Evolutionary conservation across 1,140 invertebrate species (phyloP).

Genomic region (Centruroides vittatus): DNA sequence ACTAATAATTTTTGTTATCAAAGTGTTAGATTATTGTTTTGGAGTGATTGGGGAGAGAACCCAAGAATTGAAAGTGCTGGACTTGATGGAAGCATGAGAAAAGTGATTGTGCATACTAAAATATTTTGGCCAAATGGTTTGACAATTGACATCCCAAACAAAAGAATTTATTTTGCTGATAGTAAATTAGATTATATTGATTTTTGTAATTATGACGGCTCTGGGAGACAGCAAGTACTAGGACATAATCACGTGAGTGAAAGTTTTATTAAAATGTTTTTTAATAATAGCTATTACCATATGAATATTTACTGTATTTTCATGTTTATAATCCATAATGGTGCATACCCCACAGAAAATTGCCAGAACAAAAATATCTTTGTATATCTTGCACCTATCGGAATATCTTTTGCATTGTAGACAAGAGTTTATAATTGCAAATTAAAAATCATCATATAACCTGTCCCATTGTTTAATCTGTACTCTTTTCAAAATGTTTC

Average conservation of each 20-base stretch:
- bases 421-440: no score
- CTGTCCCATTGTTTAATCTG: no score
- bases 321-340: no score
- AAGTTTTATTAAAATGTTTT: no score
- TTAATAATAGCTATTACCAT: no score
- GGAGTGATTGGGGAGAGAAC: slow-evolving; percentile 98
- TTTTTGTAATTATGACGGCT: slow-evolving; percentile 93
- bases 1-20: slow-evolving; percentile 10
- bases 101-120: slow-evolving; percentile 81
- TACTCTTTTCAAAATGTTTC: no score
- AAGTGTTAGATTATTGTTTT: slow-evolving; percentile 70
- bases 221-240: slow-evolving; percentile 57
- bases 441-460: no score
- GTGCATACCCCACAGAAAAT: background rate
- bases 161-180: slow-evolving; percentile 93
- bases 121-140: slow-evolving; percentile 98
- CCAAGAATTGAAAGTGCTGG: slow-evolving; percentile 88
- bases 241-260: slow-evolving; percentile 31
- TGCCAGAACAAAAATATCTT: no score
- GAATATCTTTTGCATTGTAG: no score
- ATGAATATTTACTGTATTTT: no score
- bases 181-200: slow-evolving; percentile 97
- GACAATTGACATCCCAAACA: slow-evolving; percentile 83
- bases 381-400: no score
- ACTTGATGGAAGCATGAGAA: slow-evolving; percentile 81